phyloP scores from a whole-genome alignment of 2,888 invertebrate genomes.

The Chymomyza caudatula region DNA sequence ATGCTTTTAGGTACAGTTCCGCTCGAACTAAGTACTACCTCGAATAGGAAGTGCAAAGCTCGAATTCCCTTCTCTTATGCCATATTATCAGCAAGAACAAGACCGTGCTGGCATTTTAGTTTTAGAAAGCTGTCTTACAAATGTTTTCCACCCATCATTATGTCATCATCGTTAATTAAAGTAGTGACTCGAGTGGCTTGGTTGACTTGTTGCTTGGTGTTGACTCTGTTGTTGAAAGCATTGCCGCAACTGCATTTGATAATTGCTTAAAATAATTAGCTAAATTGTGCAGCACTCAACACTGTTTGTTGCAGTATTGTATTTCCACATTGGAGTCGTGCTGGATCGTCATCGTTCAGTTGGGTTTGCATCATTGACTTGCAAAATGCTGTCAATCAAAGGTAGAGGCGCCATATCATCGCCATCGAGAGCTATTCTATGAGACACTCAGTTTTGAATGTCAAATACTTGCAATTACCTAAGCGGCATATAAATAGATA shows the following conservation, averaged over 20 bases:
- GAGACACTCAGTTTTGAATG: constrained; percentile 37
- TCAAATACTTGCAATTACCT: constrained; percentile 55
- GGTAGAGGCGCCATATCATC: not conserved
- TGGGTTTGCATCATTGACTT: not conserved
- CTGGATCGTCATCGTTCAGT: not conserved
- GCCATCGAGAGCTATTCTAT: not conserved
- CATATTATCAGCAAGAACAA: not conserved
- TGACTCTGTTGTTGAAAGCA: constrained; percentile 49
- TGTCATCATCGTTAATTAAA: not conserved
- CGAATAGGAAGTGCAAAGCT: too few species aligned
- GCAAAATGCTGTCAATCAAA: not conserved
- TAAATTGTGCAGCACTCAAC: constrained; percentile 38
- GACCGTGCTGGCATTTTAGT: not conserved
- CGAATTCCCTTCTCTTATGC: too few species aligned
- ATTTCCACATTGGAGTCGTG: not conserved
- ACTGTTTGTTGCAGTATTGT: not conserved
- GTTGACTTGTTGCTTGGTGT: not conserved
- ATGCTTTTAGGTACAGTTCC: too few species aligned
- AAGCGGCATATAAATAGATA: constrained; percentile 42
- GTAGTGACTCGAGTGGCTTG: not conserved
- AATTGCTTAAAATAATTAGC: constrained; percentile 62
- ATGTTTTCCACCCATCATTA: not conserved
- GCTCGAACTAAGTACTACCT: too few species aligned
- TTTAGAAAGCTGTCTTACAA: not conserved
- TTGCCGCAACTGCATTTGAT: constrained; percentile 43